Conservation (phyloP, 2,797 vertebrate species). For the Tympanoctomys barrerae region DNA sequence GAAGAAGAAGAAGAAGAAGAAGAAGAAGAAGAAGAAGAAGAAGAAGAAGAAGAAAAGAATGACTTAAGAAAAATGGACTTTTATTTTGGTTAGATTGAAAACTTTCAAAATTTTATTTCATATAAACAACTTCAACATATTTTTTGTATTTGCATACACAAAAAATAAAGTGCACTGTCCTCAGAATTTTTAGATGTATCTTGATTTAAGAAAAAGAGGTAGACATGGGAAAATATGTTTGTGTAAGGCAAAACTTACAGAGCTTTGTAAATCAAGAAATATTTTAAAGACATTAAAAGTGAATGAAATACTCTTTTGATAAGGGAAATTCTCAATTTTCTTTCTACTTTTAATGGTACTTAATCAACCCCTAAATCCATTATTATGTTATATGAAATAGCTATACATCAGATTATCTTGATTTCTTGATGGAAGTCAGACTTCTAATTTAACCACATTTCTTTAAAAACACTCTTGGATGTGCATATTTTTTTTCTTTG, state of each 20-base stretch:
- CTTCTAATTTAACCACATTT: background rate
- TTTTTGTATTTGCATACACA: background rate
- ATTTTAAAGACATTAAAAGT: background rate
- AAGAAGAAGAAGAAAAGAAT: no score
- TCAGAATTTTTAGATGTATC: background rate
- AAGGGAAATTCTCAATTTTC: conserved; percentile 23
- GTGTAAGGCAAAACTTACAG: background rate
- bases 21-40: no score
- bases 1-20: no score
- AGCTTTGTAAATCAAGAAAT: background rate
- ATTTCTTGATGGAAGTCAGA: background rate
- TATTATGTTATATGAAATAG: background rate
- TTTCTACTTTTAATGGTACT: background rate
- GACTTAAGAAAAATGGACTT: no score
- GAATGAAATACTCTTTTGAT: conserved; percentile 4
- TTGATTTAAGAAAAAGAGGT: conserved; percentile 35
- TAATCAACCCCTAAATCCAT: background rate
- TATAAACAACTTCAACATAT: background rate
- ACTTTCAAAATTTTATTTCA: conserved; percentile 30
- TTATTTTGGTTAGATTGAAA: conserved; percentile 27
- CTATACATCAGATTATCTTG: background rate
- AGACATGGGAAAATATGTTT: background rate
- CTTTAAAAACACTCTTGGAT: background rate
- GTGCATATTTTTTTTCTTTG: conserved; percentile 42
- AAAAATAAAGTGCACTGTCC: background rate